A percentile compares a stretch with the other conserved stretches of the same genome.
Conservation (phyloP, 2,113 vertebrate genomes). For the Halichoeres trimaculatus region DNA sequence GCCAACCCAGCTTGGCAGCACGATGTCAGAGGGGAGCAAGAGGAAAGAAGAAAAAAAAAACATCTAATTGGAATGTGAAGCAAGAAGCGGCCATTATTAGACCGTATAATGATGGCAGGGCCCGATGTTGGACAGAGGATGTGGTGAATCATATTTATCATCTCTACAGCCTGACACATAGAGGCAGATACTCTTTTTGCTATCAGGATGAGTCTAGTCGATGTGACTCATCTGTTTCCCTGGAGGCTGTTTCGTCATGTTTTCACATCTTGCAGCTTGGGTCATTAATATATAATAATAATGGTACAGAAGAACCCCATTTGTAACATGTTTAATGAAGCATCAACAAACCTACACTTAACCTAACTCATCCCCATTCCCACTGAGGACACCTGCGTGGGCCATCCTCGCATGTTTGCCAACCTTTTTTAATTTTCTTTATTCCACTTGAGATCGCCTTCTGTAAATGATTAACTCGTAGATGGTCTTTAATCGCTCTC, state of each 20-base stretch:
- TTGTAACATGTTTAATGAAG: neutral
- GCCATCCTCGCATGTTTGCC: too few relatives aligned
- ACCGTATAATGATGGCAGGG: conserved; percentile 28
- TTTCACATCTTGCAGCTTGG: neutral
- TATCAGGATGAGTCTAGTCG: neutral
- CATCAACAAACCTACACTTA: neutral
- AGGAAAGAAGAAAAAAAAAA: conserved; percentile 9
- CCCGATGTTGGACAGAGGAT: conserved; percentile 8
- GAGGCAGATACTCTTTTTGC: neutral
- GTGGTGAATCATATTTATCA: conserved; percentile 21
- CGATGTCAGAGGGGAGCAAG: conserved; percentile 22
- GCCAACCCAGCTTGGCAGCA: conserved; percentile 60
- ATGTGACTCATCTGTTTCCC: conserved; percentile 5
- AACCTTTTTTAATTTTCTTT: too few relatives aligned
- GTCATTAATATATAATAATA: neutral
- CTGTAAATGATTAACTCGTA: too few relatives aligned
- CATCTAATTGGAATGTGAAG: conserved; percentile 29
- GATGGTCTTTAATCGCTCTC: too few relatives aligned
- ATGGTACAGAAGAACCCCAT: neutral
- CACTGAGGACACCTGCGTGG: too few relatives aligned
- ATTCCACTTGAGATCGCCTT: too few relatives aligned
- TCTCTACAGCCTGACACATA: conserved; percentile 1
- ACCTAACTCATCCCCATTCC: too few relatives aligned
- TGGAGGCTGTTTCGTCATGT: conserved; percentile 8
- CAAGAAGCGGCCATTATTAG: conserved; percentile 34